A percentile compares a stretch with the other conserved stretches of the same genome.
Conservation (phyloP, 1,140 invertebrate genomes). For the Bombyx mori region DNA sequence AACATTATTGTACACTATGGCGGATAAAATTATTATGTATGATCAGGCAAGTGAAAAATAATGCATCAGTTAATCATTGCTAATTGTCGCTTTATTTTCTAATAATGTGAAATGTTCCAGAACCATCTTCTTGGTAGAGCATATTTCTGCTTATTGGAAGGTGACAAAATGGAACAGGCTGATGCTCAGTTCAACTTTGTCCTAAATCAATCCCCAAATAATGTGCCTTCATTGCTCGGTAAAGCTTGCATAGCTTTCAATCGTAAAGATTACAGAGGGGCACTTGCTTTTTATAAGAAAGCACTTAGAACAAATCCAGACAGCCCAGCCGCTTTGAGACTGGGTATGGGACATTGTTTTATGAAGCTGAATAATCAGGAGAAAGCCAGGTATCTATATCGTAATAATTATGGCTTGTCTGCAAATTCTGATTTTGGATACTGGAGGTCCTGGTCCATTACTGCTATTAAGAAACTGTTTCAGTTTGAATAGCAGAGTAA, state of each 20-base stretch:
- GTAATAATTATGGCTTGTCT: no score
- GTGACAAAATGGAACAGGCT: conserved; percentile 99
- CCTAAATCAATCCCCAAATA: conserved; percentile 94
- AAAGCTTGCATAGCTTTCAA: conserved; percentile 98
- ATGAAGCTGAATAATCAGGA: conserved; percentile 96
- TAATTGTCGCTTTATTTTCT: no score
- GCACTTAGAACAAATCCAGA: conserved; percentile 95
- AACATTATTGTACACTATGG: conserved; percentile 96
- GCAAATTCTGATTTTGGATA: no score
- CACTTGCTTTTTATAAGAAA: conserved; percentile 98
- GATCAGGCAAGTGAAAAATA: conserved; percentile 81
- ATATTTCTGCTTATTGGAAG: conserved; percentile 97
- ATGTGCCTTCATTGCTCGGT: conserved; percentile 96
- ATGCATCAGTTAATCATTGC: neutral
- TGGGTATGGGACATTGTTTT: conserved; percentile 99
- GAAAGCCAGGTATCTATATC: conserved; percentile 83
- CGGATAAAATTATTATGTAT: conserved; percentile 99
- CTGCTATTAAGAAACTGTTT: no score
- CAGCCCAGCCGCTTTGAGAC: conserved; percentile 95
- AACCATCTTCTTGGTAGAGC: conserved; percentile 97
- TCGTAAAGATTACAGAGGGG: conserved; percentile 93
- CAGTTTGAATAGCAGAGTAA: no score
- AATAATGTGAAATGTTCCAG: conserved; percentile 57
- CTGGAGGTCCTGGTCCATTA: no score
- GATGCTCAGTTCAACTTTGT: conserved; percentile 99